Base-by-base conservation (phyloP, 2,113 vertebrate genomes). In the Nannobrachium achirus region DNA sequence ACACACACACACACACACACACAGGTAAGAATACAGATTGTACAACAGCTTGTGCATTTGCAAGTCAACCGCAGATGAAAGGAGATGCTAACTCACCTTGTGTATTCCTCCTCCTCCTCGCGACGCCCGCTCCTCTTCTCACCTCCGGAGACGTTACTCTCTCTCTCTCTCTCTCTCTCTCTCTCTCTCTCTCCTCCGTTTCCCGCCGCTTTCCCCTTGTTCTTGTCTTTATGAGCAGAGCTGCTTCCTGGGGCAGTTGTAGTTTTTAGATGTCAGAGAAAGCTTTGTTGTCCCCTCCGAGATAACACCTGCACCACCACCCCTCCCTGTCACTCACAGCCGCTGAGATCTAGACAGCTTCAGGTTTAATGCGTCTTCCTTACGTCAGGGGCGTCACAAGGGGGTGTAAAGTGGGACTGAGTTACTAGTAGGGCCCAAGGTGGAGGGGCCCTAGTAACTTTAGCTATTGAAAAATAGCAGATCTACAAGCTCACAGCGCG, bases 51-150 rank as follows among this genome's bases (percentile, higher is more conserved):
- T 7, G 15, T 51, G n/a, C 16, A 51, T 51, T 53, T 56, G 53
- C 9, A 56, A 33, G 13, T 56, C 20, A 38, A 14, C 20, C 11
- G 6, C 20, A 56, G 55, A 38, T 8, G 6, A 6, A 38, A 56
- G 33, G 55, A 10, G 4, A 56, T 39, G 20, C 11, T 14, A 56
- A 38, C 55, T 56, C 25, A 56, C 25, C 55, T 56, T 56, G 55
- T 39, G 4, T 39, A 14, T n/a, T 14, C 13, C 25, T 56, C 10
- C 5, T n/a, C n/a, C n/a, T n/a, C n/a, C n/a, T n/a, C n/a, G n/a
- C n/a, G n/a, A n/a, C n/a, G n/a, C 33, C 18, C 20, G 18, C n/a
- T n/a, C n/a, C 33, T 39, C 9, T 0, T 53, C 20, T 10, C 51
- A 53, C 20, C 19, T 25, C 51, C 6, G 18, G 3, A 25, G 7